A percentile compares a stretch with the other conserved stretches of the same genome.
Evolutionary conservation across 2,888 invertebrate species (phyloP).

Genomic region (Drosophila glabriapex): DNA sequence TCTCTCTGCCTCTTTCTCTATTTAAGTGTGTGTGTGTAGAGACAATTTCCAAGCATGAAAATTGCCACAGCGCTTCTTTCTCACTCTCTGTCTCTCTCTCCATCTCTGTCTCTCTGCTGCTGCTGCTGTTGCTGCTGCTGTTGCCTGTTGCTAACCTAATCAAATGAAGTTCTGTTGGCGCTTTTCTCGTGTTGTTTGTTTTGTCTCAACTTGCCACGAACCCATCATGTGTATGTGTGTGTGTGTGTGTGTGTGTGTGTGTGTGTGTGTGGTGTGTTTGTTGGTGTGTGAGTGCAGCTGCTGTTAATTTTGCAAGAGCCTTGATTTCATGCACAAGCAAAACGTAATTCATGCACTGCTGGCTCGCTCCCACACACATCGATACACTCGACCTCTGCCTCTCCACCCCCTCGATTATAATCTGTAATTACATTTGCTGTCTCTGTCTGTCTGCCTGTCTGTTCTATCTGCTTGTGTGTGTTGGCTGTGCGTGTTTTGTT

Average conservation of each 20-base stretch:
- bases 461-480: slow-evolving; percentile 32
- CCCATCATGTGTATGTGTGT: neutral
- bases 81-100: neutral
- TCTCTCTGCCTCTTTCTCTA: neutral
- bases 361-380: neutral
- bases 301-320: slow-evolving; percentile 49
- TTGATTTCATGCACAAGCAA: slow-evolving; percentile 78
- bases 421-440: slow-evolving; percentile 49
- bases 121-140: slow-evolving; percentile 17
- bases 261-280: slow-evolving; percentile 14
- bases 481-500: slow-evolving; percentile 71
- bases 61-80: slow-evolving; percentile 11
- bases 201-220: slow-evolving; percentile 69
- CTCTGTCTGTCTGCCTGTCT: slow-evolving; percentile 37
- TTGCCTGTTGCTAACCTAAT: slow-evolving; percentile 33
- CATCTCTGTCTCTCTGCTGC: neutral
- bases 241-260: slow-evolving; percentile 7
- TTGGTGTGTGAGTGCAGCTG: slow-evolving; percentile 34
- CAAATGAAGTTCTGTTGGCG: slow-evolving; percentile 65
- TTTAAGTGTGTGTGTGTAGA: slow-evolving; percentile 1
- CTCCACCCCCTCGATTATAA: slow-evolving; percentile 3
- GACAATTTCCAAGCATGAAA: slow-evolving; percentile 62
- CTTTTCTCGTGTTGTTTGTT: slow-evolving; percentile 61
- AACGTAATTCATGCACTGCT: slow-evolving; percentile 41
- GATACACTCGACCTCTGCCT: neutral